Percentiles rank a stretch among this genome's conserved stretches.
Evolutionary conservation across 1,140 invertebrate species (phyloP).

Genomic region (Drosophila bifasciata): DNA sequence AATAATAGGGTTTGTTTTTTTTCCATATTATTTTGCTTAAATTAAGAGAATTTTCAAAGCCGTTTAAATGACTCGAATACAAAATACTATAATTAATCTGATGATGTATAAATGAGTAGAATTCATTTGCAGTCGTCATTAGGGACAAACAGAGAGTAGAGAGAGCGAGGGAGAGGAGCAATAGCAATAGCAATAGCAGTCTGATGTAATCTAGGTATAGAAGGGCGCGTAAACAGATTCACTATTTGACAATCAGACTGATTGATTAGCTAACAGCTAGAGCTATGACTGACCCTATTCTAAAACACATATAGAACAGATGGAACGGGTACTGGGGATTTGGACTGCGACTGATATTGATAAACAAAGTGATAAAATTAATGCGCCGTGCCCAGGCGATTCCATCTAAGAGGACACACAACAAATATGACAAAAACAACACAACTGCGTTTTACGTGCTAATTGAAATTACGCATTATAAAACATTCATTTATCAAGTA

Average conservation of each 20-base stretch:
- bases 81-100: too few species aligned
- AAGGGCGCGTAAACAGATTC: constrained; percentile 41
- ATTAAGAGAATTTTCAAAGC: too few species aligned
- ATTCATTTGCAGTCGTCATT: too few species aligned
- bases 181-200: neutral
- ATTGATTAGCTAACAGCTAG: constrained; percentile 49
- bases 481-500: constrained; percentile 29
- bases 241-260: constrained; percentile 44
- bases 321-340: constrained; percentile 4
- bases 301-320: constrained; percentile 18
- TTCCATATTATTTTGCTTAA: too few species aligned
- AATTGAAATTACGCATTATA: constrained; percentile 70
- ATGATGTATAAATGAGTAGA: too few species aligned
- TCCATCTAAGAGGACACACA: constrained; percentile 46
- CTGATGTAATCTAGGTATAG: constrained; percentile 48
- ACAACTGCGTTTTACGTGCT: constrained; percentile 61
- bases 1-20: too few species aligned
- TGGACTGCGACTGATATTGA: constrained; percentile 21
- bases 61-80: too few species aligned
- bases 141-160: too few species aligned
- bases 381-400: constrained; percentile 54
- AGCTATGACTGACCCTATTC: constrained; percentile 37
- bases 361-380: constrained; percentile 77
- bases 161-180: too few species aligned
- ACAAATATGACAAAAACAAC: constrained; percentile 8